Percentiles rank a stretch among this genome's conserved stretches.
Conservation (phyloP, 2,888 invertebrate genomes). For the Pseudoips prasinana region DNA sequence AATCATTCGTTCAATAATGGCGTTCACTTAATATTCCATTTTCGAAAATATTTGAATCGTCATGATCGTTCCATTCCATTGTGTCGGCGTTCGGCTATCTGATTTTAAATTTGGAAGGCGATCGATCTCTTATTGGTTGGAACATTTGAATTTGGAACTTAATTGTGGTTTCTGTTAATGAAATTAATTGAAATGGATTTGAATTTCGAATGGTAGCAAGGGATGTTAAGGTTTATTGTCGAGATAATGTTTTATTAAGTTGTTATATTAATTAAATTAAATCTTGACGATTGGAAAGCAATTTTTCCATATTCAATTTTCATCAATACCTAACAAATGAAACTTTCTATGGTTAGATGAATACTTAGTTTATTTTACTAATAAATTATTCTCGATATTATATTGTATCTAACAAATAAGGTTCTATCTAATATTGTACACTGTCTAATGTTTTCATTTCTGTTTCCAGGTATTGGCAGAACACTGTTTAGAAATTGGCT, state of each 20-base stretch:
- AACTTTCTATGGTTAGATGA: too few species aligned
- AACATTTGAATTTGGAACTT: constrained; percentile 57
- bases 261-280: too few species aligned
- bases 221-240: constrained; percentile 1
- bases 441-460: constrained; percentile 34
- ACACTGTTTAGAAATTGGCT: constrained; percentile 42
- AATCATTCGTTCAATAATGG: constrained; percentile 75
- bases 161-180: constrained; percentile 50
- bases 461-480: constrained; percentile 59
- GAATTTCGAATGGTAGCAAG: constrained; percentile 9
- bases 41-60: constrained; percentile 80
- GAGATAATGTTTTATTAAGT: too few species aligned
- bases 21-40: constrained; percentile 80
- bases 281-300: too few species aligned
- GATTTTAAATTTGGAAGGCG: constrained; percentile 76
- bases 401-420: too few species aligned
- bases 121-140: constrained; percentile 65
- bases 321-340: too few species aligned
- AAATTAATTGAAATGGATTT: constrained; percentile 38
- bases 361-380: too few species aligned
- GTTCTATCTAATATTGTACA: too few species aligned
- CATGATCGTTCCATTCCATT: constrained; percentile 78
- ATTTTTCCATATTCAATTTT: too few species aligned
- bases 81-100: constrained; percentile 69
- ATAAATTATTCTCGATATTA: too few species aligned